phyloP scores from a whole-genome alignment of 2,113 vertebrate species.

The Haemorhous mexicanus region DNA sequence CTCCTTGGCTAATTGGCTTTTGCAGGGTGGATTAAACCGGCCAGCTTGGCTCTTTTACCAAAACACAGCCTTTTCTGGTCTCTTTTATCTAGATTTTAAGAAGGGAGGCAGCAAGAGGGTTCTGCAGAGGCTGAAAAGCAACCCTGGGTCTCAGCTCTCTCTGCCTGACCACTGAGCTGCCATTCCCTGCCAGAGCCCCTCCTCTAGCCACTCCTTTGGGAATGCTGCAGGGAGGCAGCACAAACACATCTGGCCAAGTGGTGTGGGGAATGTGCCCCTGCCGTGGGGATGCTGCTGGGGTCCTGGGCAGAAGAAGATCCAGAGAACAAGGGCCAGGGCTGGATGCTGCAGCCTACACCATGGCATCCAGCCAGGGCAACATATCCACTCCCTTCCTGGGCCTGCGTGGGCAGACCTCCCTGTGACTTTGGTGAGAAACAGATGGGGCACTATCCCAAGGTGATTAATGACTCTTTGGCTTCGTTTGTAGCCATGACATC shows the following conservation, averaged over 20 bases:
- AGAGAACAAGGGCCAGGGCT: not conserved
- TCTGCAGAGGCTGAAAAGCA: not conserved
- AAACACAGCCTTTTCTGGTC: not conserved
- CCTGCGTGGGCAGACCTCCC: not conserved
- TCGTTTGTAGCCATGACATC: not conserved
- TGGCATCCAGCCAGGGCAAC: accelerated
- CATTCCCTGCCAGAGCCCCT: not conserved
- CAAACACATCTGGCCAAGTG: accelerated
- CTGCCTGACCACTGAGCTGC: not conserved
- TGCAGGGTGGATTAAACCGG: slow-evolving; percentile 19
- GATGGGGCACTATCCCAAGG: not conserved
- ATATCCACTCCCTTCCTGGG: not conserved
- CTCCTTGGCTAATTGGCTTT: not conserved
- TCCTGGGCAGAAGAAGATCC: not conserved
- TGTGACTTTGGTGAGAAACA: not conserved
- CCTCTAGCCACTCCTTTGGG: not conserved
- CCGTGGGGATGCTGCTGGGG: accelerated
- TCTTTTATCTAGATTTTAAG: not conserved
- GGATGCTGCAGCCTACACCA: not conserved
- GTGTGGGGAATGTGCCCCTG: accelerated
- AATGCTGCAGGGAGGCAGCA: not conserved
- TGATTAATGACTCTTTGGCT: not conserved
- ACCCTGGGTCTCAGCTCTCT: not conserved
- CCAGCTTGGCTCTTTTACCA: not conserved
- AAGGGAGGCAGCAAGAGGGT: not conserved